A percentile compares a stretch with the other conserved stretches of the same genome.
Evolutionary conservation across 2,113 vertebrate species (phyloP).

Genomic region (Saccopteryx leptura): DNA sequence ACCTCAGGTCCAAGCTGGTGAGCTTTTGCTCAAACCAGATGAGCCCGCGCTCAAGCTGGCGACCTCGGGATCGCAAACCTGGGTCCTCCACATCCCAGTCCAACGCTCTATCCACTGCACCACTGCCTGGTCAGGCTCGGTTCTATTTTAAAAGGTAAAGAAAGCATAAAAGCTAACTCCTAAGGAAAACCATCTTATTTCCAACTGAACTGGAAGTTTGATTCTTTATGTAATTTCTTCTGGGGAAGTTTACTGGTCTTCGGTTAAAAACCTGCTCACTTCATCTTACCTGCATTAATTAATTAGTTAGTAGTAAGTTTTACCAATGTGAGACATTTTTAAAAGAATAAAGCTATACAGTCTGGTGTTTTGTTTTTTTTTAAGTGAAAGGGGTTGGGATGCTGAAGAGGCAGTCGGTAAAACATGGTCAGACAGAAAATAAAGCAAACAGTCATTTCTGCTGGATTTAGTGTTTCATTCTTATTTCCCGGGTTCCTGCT

Average conservation of each 20-base stretch:
- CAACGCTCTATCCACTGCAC: too few relatives aligned
- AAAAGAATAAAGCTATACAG: constrained; percentile 1
- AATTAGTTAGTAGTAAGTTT: not conserved
- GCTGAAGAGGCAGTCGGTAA: not conserved
- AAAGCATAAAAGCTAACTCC: not conserved
- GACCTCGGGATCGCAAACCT: too few relatives aligned
- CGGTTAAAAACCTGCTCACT: constrained; percentile 31
- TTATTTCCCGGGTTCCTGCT: not conserved
- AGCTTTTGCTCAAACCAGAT: too few relatives aligned
- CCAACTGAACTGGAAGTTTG: not conserved
- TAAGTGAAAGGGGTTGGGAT: not conserved
- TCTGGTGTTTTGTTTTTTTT: constrained; percentile 32
- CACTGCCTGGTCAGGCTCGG: too few relatives aligned
- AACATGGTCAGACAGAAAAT: not conserved
- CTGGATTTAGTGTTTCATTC: not conserved
- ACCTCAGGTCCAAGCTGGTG: too few relatives aligned
- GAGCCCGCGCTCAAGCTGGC: too few relatives aligned
- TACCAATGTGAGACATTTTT: not conserved
- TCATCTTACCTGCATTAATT: not conserved
- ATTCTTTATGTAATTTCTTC: not conserved
- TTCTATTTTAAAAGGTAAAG: not conserved
- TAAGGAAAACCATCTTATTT: not conserved
- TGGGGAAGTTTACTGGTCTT: not conserved
- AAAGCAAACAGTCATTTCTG: not conserved
- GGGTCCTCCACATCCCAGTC: too few relatives aligned